Evolutionary conservation across 2,113 vertebrate species (phyloP), one percentile per base, ranked within the genome.

Genomic region (Engraulis encrasicolus): DNA sequence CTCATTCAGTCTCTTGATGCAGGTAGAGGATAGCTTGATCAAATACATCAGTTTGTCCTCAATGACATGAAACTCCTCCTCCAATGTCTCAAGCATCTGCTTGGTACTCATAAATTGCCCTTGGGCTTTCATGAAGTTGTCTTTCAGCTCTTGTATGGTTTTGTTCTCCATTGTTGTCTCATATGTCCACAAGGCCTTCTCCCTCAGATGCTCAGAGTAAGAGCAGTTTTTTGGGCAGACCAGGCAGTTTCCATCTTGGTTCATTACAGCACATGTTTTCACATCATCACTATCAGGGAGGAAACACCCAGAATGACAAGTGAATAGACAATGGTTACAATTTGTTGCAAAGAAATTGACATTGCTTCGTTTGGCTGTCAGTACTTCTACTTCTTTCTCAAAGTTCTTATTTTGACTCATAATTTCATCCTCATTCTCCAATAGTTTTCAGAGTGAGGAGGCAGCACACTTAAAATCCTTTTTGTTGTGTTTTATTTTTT

Each of bases 151-250:
- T n/a, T n/a, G n/a, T n/a, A n/a, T n/a, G n/a, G n/a, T n/a, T n/a
- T n/a, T n/a, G n/a, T n/a, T n/a, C n/a, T n/a, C n/a, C n/a, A n/a
- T n/a, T n/a, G n/a, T n/a, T n/a, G n/a, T n/a, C n/a, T n/a, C n/a
- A n/a, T n/a, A n/a, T n/a, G n/a, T n/a, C n/a, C n/a, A n/a, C n/a
- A n/a, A n/a, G n/a, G n/a, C n/a, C n/a, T n/a, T n/a, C n/a, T n/a
- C n/a, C n/a, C n/a, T n/a, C n/a, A 61, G 6, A 82, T 90, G 89
- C 6, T 6, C 18, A 49, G 4, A 52, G 74, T 58, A 81, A 78
- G 48, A 40, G 48, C 89, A 90, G 71, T 86, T 86, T 74, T 6
- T 80, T 74, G 87, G 87, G 36, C 89, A 90, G 5, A 89, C 23
- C 1, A 79, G 45, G 38, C 89, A 90, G 31, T 77, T 6, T 0